Base-by-base conservation (phyloP, 92 coral and sea anemone genomes). In the Porites rus region DNA sequence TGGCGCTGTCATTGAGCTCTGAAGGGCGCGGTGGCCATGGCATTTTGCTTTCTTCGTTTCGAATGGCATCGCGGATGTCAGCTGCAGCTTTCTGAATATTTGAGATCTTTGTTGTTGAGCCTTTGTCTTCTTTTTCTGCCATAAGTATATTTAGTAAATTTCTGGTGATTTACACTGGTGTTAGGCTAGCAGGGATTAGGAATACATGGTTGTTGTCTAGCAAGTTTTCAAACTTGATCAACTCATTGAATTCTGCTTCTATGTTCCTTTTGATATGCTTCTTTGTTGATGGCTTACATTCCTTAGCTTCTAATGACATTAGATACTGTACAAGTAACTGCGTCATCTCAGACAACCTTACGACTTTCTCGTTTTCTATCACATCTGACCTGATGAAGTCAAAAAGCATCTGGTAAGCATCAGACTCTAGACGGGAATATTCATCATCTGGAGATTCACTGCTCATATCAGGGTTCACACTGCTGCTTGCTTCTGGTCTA, bases 391-490 rank as follows among this genome's bases (percentile, higher is more conserved):
- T 77, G 69, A 66, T 78, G 61, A 66, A 77, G 71, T 86, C 84
- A 86, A 86, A 86, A 77, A 76, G 84, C 89, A 77, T 86, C 89
- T 85, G 84, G 77, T 86, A 86, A 65, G 88, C 81, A 50, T 75
- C 74, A 61, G 75, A 64, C 74, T 84, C 88, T 75, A 84, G 83
- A 74, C 84, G 77, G 69, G 89, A 58, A 77, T 86, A 86, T 56
- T 77, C 78, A 43, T 76, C 83, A 63, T 79, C 86, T 20, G 82
- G 65, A 51, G 74, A 51, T 74, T 80, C 91, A 73, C 77, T 66
- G 54, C 56, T 78, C 24, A 31, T 18, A 62, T 54, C 52, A 77
- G 78, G 69, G 28, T n/a, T 66, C 67, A 54, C 80, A 60, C 8
- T 58, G 58, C 75, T 24, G 79, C 86, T 74, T 61, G 74, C 85